Evolutionary conservation across 2,888 invertebrate genomes (phyloP).

Genomic region (Sminthurides aquaticus): DNA sequence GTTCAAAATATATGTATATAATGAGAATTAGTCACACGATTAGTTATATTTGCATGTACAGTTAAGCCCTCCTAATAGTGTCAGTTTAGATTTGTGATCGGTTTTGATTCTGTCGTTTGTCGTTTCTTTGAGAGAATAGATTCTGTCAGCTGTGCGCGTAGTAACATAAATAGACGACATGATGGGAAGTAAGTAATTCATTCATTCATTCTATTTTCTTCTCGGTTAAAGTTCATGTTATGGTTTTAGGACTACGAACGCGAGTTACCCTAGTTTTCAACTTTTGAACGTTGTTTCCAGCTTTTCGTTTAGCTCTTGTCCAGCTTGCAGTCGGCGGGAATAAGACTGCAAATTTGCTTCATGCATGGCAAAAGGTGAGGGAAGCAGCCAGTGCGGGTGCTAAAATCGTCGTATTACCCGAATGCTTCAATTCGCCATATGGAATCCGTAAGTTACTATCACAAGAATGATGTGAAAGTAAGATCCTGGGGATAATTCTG

Average conservation of each 20-base stretch:
- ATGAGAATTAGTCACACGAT: too few relatives aligned
- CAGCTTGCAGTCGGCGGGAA: slow-evolving; percentile 70
- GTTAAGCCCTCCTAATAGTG: too few relatives aligned
- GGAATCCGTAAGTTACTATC: slow-evolving; percentile 58
- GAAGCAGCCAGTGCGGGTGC: slow-evolving; percentile 61
- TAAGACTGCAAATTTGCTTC: slow-evolving; percentile 66
- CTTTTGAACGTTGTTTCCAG: slow-evolving; percentile 47
- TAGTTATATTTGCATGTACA: too few relatives aligned
- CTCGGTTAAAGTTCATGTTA: background rate
- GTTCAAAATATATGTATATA: too few relatives aligned
- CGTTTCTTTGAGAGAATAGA: too few relatives aligned
- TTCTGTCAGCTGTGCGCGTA: too few relatives aligned
- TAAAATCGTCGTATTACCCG: slow-evolving; percentile 63
- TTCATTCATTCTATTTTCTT: background rate
- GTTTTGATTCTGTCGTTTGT: too few relatives aligned
- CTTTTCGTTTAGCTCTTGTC: slow-evolving; percentile 67
- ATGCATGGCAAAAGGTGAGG: slow-evolving; percentile 63
- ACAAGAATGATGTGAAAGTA: background rate
- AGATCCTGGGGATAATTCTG: background rate
- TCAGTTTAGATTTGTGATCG: too few relatives aligned
- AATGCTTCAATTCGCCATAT: slow-evolving; percentile 93
- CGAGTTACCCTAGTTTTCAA: too few relatives aligned
- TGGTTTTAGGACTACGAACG: too few relatives aligned
- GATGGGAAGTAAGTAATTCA: background rate
- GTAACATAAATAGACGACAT: too few relatives aligned